Conservation (phyloP, 2,797 vertebrate genomes). For the Toxotes lorentzi region DNA sequence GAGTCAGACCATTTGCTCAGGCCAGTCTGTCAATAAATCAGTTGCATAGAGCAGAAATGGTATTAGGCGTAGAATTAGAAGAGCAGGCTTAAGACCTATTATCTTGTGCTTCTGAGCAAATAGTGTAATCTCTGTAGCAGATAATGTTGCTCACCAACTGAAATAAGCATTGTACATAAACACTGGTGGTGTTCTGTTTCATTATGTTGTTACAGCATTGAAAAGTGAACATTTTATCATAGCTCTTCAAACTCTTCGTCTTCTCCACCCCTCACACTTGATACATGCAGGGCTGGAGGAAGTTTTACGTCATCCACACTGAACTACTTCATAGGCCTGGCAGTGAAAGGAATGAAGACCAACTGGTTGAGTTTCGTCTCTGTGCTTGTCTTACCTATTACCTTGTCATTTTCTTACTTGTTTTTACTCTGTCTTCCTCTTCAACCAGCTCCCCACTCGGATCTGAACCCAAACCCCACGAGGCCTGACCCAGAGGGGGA, state of each 20-base stretch:
- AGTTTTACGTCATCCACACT: constrained; percentile 40
- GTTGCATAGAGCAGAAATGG: constrained; percentile 18
- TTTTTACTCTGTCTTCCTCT: constrained; percentile 52
- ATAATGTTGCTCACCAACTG: constrained; percentile 26
- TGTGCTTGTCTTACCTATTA: constrained; percentile 27
- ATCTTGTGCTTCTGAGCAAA: constrained; percentile 36
- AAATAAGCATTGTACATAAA: constrained; percentile 21
- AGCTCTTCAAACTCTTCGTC: too few relatives aligned
- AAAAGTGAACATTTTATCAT: constrained; percentile 2
- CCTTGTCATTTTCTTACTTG: constrained; percentile 41
- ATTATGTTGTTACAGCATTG: background rate
- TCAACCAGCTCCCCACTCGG: constrained; percentile 63
- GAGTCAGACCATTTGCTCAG: constrained; percentile 16
- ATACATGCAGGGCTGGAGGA: constrained; percentile 24
- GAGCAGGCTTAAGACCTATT: constrained; percentile 12
- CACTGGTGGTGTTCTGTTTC: background rate
- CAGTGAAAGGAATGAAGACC: constrained; percentile 74
- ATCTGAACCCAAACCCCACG: constrained; percentile 51
- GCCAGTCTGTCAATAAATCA: constrained; percentile 41
- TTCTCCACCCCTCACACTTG: constrained; percentile 44
- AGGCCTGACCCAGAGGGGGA: constrained; percentile 78
- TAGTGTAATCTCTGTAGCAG: constrained; percentile 41
- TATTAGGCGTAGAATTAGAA: constrained; percentile 10
- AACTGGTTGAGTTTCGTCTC: constrained; percentile 68
- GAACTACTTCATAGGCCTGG: constrained; percentile 23